phyloP scores from a whole-genome alignment of 2,113 vertebrate genomes.

The Pedetes capensis region DNA sequence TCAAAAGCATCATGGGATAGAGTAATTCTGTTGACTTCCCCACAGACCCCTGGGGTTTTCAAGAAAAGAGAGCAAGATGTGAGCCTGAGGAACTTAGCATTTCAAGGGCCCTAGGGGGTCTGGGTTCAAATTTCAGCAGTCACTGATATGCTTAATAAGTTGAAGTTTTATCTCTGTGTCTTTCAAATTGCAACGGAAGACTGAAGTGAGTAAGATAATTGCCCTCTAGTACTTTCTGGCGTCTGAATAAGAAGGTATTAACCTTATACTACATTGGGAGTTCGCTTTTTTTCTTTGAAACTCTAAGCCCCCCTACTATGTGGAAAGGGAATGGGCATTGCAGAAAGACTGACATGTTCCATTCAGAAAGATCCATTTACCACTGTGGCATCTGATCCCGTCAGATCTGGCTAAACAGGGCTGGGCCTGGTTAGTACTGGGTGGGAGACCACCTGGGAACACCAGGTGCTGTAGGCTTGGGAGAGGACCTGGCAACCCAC shows the following conservation, averaged over 20 bases:
- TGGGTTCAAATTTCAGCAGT: constrained; percentile 38
- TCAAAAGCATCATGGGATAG: too few relatives aligned
- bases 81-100: background rate
- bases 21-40: constrained; percentile 39
- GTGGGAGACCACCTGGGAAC: too few relatives aligned
- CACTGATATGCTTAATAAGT: background rate
- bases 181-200: constrained; percentile 23
- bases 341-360: background rate
- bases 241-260: constrained; percentile 38
- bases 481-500: too few relatives aligned
- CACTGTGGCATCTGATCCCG: too few relatives aligned
- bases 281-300: constrained; percentile 17
- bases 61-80: constrained; percentile 23
- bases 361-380: background rate
- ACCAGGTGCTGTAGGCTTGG: too few relatives aligned
- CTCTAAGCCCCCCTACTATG: background rate
- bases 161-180: background rate
- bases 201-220: background rate
- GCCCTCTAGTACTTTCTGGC: background rate
- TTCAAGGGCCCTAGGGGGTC: background rate
- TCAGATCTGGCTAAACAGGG: too few relatives aligned
- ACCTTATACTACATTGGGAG: background rate
- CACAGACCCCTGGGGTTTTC: background rate
- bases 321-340: background rate
- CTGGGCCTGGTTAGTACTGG: too few relatives aligned